Evolutionary conservation across 2,113 vertebrate genomes (phyloP), one percentile per base, ranked within the genome.

Genomic region (Pogonocichla stellata): DNA sequence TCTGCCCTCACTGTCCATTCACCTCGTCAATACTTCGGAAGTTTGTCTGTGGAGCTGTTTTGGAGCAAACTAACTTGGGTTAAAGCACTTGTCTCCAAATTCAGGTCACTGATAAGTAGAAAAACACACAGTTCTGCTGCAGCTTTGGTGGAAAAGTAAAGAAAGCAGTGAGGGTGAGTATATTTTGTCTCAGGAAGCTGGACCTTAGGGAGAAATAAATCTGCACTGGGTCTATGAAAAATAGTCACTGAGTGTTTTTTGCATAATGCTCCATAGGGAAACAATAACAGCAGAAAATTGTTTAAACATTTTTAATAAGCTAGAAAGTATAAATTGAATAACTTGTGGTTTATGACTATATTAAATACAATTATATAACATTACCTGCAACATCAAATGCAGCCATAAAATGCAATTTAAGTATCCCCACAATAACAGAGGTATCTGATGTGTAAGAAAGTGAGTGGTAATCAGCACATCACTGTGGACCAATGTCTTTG

Each of bases 221-320:
- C 51, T 81, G n/a, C 2, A 6, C 40, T 60, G 5, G 8, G 26
- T 53, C 40, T 82, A 2, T 58, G 71, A 69, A 69, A 91, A 61
- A 71, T 26, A 60, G 31, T 43, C 19, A 74, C 23, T 9, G 50
- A 79, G 23, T 28, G 9, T 38, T 62, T 65, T 90, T 67, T 62
- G 79, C 28, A 19, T 87, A 85, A 57, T 54, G 50, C 57, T 95
- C 47, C 9, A 8, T 12, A 65, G 29, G 66, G 92, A 79, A 0
- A 12, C 34, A 80, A 80, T 94, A 91, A 90, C 92, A 91, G 74
- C 8, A 7, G 54, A 82, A 79, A 56, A 72, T 57, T 61, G 26
- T 77, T 89, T 79, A 91, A 95, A 65, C 29, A 53, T 75, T 71
- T 94, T 90, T 88, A 88, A 79, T 91, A 91, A 86, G 77, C 50